These are phyloP conservation scores for Muntiacus muntjak DNA, from an alignment of 2,113 vertebrate species.

Conservation along the genomic window DNA sequence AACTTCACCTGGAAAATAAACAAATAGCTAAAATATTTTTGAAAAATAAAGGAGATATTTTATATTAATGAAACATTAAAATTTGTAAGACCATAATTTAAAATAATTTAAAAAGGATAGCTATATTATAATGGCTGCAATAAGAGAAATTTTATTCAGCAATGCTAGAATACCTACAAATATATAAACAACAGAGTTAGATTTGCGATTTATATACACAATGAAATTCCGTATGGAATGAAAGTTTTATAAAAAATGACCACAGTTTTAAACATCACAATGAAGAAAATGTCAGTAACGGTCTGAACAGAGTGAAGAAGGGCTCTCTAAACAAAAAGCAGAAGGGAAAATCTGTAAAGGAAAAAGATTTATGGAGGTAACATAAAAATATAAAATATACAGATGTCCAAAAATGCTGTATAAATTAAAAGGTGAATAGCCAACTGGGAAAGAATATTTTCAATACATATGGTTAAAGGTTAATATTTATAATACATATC, in stretches of 20 bases:
- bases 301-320: background rate
- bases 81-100: background rate
- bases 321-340: background rate
- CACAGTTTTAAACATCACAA: background rate
- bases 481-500: background rate
- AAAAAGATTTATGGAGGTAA: background rate
- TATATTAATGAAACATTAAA: background rate
- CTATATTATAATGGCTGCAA: background rate
- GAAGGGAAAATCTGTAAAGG: background rate
- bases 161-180: background rate
- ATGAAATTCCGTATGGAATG: background rate
- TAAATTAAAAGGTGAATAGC: conserved; percentile 11
- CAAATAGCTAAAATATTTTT: conserved; percentile 3
- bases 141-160: background rate
- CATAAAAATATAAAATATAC: conserved; percentile 8
- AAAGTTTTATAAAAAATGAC: background rate
- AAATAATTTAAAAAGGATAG: background rate
- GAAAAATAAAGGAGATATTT: background rate
- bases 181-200: background rate
- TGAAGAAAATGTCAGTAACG: background rate
- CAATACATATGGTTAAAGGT: background rate
- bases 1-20: background rate
- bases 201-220: background rate
- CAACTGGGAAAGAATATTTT: background rate
- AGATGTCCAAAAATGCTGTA: background rate